Conservation (phyloP, 1,140 invertebrate genomes). For the Ooceraea biroi region DNA sequence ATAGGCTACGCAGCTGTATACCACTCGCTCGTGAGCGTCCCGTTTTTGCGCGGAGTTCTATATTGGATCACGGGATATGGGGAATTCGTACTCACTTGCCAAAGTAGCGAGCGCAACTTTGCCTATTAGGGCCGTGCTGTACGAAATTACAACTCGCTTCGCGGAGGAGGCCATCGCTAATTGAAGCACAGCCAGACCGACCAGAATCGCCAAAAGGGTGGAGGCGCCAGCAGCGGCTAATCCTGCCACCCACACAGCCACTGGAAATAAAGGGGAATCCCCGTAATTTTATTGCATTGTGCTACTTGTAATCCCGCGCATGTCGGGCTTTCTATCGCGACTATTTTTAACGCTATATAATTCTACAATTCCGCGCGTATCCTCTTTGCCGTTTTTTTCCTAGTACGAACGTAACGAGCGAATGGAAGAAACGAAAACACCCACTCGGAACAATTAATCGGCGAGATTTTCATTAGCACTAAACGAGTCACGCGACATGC, state of each 20-base stretch:
- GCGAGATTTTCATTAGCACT: background rate
- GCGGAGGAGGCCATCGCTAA: slow-evolving; percentile 94
- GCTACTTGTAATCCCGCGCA: slow-evolving; percentile 6
- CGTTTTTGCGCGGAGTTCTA: background rate
- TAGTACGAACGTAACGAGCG: background rate
- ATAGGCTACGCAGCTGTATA: no score
- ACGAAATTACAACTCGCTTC: slow-evolving; percentile 92
- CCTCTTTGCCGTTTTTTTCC: background rate
- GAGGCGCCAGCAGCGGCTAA: slow-evolving; percentile 91
- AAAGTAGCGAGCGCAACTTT: slow-evolving; percentile 92
- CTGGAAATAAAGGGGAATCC: slow-evolving; percentile 86
- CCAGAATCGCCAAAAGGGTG: slow-evolving; percentile 90
- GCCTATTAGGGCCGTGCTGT: slow-evolving; percentile 90
- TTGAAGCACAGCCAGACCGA: slow-evolving; percentile 92
- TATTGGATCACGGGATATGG: background rate
- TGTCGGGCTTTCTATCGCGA: no score
- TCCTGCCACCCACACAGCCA: slow-evolving; percentile 92
- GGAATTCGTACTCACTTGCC: slow-evolving; percentile 89
- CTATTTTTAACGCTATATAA: slow-evolving; percentile 10
- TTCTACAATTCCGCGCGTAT: background rate
- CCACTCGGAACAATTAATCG: background rate
- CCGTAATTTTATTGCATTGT: slow-evolving; percentile 5
- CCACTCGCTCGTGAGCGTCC: no score
- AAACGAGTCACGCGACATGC: background rate
- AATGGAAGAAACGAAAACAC: background rate